A percentile compares a stretch with the other conserved stretches of the same genome.
phyloP scores from a whole-genome alignment of 2,888 invertebrate genomes.

The Trachelus tabidus region DNA sequence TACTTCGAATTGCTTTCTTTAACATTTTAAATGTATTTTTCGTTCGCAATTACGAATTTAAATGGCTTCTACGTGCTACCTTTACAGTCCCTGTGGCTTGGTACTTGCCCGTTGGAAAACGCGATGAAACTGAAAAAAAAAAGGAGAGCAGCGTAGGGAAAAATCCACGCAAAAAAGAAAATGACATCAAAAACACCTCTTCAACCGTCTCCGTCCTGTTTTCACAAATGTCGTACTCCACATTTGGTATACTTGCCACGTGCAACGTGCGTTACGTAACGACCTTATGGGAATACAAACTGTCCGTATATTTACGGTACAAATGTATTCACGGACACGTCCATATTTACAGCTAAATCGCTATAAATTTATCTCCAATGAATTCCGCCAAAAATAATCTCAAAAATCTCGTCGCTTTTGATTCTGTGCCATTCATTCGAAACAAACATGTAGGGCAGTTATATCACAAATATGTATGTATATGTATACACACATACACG shows the following conservation, averaged over 20 bases:
- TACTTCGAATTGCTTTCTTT: slow-evolving; percentile 18
- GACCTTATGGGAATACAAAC: neutral
- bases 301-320: neutral
- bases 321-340: neutral
- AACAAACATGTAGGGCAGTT: neutral
- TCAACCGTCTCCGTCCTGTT: neutral
- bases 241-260: neutral
- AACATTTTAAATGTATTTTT: slow-evolving; percentile 24
- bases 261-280: neutral
- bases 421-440: neutral
- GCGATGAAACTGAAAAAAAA: slow-evolving; percentile 11
- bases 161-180: neutral
- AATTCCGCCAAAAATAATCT: neutral
- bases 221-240: neutral
- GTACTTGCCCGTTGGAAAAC: neutral
- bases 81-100: neutral
- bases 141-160: slow-evolving; percentile 3
- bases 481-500: too few species aligned
- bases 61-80: slow-evolving; percentile 35
- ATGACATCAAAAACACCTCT: slow-evolving; percentile 1
- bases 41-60: slow-evolving; percentile 42
- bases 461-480: neutral
- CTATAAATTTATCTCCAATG: neutral
- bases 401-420: neutral
- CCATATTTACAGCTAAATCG: neutral